Conservation (phyloP, 2,888 invertebrate species). For the Phyllotreta cruciferae region DNA sequence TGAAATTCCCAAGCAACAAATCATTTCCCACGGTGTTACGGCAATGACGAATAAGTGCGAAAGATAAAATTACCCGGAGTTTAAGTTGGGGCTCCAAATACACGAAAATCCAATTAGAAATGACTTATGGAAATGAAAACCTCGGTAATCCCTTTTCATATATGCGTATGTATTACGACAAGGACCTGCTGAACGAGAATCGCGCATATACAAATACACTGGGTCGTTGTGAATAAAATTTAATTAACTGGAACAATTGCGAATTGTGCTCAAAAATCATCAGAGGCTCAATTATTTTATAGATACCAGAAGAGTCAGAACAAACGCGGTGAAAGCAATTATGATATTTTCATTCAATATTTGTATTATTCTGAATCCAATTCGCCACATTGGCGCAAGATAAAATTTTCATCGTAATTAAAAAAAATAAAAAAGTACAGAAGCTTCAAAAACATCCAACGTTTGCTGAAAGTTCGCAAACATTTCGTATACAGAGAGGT, state of each 20-base stretch:
- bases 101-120: constrained; percentile 19
- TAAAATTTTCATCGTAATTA: too few species aligned
- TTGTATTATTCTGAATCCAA: too few species aligned
- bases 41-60: constrained; percentile 6
- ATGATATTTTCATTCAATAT: too few species aligned
- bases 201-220: constrained; percentile 12
- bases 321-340: too few species aligned
- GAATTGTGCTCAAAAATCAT: not conserved
- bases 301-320: too few species aligned
- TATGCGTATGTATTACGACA: not conserved
- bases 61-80: constrained; percentile 16
- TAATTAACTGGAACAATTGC: constrained; percentile 7
- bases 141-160: constrained; percentile 17
- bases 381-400: too few species aligned
- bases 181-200: not conserved
- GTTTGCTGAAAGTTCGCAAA: too few species aligned
- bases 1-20: constrained; percentile 12
- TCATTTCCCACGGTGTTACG: constrained; percentile 16
- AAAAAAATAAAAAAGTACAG: too few species aligned
- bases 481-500: too few species aligned
- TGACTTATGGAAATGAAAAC: constrained; percentile 22
- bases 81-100: constrained; percentile 17
- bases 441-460: too few species aligned
- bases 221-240: not conserved
- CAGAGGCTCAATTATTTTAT: too few species aligned